Evolutionary conservation across 2,797 vertebrate genomes (phyloP).

Genomic region (Sebastes baramenuke): DNA sequence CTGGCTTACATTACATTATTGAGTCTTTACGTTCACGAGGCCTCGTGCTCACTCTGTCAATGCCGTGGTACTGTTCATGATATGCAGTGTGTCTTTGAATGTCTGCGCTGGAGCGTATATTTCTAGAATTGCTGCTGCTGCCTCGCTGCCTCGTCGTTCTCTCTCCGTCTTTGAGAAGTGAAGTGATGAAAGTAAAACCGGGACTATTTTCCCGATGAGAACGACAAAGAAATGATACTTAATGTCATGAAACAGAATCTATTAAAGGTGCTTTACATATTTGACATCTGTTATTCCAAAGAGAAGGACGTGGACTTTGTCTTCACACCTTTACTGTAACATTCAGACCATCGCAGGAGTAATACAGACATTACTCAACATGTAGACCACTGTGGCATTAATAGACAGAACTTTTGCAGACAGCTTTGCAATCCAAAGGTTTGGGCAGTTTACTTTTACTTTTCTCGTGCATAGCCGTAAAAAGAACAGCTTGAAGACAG

Average conservation of each 20-base stretch:
- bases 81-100: neutral
- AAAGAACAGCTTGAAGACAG: too few relatives aligned
- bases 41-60: neutral
- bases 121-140: neutral
- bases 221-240: neutral
- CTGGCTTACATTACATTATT: slow-evolving; percentile 11
- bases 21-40: neutral
- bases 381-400: neutral
- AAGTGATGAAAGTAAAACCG: neutral
- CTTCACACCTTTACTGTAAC: neutral
- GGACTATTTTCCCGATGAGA: neutral
- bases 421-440: neutral
- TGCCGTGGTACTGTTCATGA: neutral
- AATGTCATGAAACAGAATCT: neutral
- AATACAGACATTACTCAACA: neutral
- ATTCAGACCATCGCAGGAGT: neutral
- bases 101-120: neutral
- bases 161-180: neutral
- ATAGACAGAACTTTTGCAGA: too few relatives aligned
- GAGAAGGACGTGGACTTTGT: neutral
- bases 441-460: neutral
- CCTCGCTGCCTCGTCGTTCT: neutral
- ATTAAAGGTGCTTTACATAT: neutral
- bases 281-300: neutral
- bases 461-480: too few relatives aligned